Base-by-base conservation (phyloP, 2,113 vertebrate genomes). In the Lota lota region DNA sequence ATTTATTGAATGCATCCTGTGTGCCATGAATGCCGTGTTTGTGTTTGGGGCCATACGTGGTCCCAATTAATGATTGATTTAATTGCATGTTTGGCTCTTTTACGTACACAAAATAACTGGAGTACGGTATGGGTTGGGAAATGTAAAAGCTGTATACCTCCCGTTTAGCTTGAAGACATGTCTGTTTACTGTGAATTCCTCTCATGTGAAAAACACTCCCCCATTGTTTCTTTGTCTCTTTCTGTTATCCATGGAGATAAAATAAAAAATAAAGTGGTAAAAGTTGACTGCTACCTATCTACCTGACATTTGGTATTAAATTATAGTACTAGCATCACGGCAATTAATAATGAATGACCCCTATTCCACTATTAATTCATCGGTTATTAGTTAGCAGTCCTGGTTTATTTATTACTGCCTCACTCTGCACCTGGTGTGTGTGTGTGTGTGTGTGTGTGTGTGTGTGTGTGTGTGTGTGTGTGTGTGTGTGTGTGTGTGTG, bases 291-390 rank as follows among this genome's bases (percentile, higher is more conserved):
- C 40, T 47, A 14, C 7, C 40, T 47, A 12, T 47, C 40, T 47
- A 14, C 40, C 40, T 47, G 40, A 8, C 40, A 47, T 47, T 47
- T 47, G 40, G 40, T 1, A 11, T 47, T 47, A 14, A 63, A 47
- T 51, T 64, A 79, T 85, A 86, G 81, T 84, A 64, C 68, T 19
- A 74, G 74, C 67, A 58, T 76, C 81, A 24, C 83, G 74, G 75
- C 62, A 72, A 79, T 89, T 78, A 90, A 90, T 88, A 84, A 89
- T 89, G 80, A 69, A 87, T 89, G 76, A 73, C 67, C 64, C n/a
- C 47, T 22, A 54, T 36, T 61, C 64, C 22, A 72, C 68, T 59
- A 69, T 74, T 69, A 56, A 22, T 51, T 61, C 66, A 63, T 67
- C 24, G 33, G 24, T 20, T 47, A 47, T 47, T 47, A 47, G 8